phyloP scores from a whole-genome alignment of 2,888 invertebrate genomes.

The Gari tellinella region DNA sequence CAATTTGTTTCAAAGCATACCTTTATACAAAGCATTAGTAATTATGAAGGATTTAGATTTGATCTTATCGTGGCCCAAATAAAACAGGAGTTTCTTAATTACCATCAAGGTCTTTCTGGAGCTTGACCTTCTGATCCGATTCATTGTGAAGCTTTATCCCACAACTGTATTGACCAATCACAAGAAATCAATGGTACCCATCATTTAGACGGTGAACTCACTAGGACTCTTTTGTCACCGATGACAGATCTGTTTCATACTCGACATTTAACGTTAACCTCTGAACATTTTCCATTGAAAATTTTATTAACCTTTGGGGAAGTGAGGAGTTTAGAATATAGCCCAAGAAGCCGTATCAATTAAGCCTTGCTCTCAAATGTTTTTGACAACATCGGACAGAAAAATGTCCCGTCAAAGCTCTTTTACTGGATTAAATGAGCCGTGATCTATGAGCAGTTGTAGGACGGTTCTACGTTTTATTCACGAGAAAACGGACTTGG shows the following conservation, averaged over 20 bases:
- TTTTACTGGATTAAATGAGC: conserved; percentile 60
- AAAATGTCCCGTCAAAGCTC: conserved; percentile 27
- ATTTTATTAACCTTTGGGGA: conserved; percentile 48
- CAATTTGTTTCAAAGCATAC: no score
- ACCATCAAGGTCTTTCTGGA: conserved; percentile 38
- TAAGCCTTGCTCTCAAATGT: conserved; percentile 46
- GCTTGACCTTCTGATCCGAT: conserved; percentile 50
- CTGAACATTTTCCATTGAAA: conserved; percentile 26
- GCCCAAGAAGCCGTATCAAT: conserved; percentile 45
- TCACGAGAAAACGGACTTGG: conserved; percentile 25
- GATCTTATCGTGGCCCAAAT: conserved; percentile 9
- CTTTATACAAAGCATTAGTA: neutral
- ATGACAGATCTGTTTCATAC: conserved; percentile 62
- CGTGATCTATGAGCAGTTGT: conserved; percentile 53
- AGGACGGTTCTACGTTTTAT: conserved; percentile 50
- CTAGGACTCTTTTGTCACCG: conserved; percentile 37
- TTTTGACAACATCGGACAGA: conserved; percentile 49
- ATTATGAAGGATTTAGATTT: conserved; percentile 23
- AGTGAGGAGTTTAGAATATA: conserved; percentile 37
- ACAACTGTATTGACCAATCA: conserved; percentile 54
- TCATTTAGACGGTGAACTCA: conserved; percentile 44
- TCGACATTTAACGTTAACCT: conserved; percentile 55
- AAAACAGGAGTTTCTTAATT: conserved; percentile 32
- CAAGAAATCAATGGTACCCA: conserved; percentile 45
- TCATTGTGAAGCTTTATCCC: conserved; percentile 45